Evolutionary conservation across 2,888 invertebrate species (phyloP).

Genomic region (Mamestra brassicae): DNA sequence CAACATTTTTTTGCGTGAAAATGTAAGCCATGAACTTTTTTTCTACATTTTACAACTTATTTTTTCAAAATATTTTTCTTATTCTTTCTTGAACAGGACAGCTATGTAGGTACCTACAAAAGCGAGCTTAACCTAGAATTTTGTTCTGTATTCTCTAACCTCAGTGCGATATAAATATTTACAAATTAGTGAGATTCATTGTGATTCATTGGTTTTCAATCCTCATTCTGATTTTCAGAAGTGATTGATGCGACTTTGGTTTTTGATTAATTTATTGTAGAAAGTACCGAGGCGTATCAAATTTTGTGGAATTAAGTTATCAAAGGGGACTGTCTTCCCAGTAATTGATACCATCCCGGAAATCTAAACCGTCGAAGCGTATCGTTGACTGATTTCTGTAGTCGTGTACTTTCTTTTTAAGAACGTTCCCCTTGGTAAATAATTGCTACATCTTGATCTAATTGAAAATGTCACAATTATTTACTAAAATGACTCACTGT

Average conservation of each 20-base stretch:
- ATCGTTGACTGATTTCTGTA: conserved; percentile 3
- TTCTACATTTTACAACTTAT: no score
- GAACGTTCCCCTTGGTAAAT: neutral
- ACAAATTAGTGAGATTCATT: no score
- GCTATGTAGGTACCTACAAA: no score
- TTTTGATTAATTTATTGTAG: neutral
- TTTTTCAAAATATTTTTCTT: no score
- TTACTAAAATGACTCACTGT: no score
- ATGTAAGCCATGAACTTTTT: no score
- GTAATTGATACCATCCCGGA: conserved; percentile 36
- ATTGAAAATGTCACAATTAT: neutral
- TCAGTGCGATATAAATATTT: no score
- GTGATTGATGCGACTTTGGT: neutral
- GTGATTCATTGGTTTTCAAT: no score
- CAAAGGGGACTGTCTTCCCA: conserved; percentile 24
- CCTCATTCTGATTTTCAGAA: neutral
- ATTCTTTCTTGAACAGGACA: no score
- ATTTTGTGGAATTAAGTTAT: conserved; percentile 45
- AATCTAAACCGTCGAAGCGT: conserved; percentile 7
- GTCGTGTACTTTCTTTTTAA: neutral
- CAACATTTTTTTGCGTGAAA: no score
- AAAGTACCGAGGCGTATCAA: conserved; percentile 4
- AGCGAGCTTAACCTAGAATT: no score
- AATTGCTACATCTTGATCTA: neutral
- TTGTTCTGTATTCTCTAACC: no score